A percentile compares a stretch with the other conserved stretches of the same genome.
Conservation (phyloP, 2,797 vertebrate species). For the Pempheris klunzingeri region DNA sequence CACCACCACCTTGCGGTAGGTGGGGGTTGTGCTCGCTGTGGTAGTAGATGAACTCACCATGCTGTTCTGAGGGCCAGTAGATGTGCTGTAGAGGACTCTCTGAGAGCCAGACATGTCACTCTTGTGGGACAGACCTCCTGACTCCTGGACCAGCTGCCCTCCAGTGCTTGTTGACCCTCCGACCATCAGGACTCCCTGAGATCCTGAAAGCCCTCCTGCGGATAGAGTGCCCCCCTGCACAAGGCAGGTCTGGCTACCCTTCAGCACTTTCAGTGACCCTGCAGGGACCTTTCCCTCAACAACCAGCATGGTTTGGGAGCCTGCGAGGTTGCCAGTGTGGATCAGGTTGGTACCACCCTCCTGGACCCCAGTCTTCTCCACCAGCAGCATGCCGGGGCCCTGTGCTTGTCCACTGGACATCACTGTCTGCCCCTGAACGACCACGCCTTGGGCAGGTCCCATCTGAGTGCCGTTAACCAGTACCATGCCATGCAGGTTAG, state of each 20-base stretch:
- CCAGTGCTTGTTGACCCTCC: conserved; percentile 46
- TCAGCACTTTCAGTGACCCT: conserved; percentile 57
- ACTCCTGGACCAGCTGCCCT: conserved; percentile 60
- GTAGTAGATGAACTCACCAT: conserved; percentile 31
- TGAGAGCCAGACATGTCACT: conserved; percentile 33
- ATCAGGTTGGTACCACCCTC: conserved; percentile 39
- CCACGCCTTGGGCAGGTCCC: conserved; percentile 57
- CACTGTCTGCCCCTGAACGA: conserved; percentile 70
- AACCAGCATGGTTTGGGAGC: conserved; percentile 68
- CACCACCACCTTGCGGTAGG: conserved; percentile 56
- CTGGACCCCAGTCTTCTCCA: conserved; percentile 51
- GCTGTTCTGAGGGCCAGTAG: conserved; percentile 34
- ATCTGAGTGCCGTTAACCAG: conserved; percentile 71
- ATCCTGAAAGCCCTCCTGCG: conserved; percentile 49
- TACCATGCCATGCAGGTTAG: conserved; percentile 78
- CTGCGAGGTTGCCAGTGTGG: conserved; percentile 49
- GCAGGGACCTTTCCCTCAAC: conserved; percentile 62
- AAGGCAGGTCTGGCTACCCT: conserved; percentile 48
- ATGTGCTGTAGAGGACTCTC: conserved; percentile 32
- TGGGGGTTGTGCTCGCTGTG: conserved; percentile 18
- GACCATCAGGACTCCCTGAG: conserved; percentile 70
- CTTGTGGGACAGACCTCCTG: conserved; percentile 25
- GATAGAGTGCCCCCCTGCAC: conserved; percentile 58
- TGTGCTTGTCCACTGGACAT: conserved; percentile 52
- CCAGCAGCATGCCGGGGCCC: conserved; percentile 69